Base-by-base conservation (phyloP, 2,797 vertebrate genomes). In the Propithecus perrieri region DNA sequence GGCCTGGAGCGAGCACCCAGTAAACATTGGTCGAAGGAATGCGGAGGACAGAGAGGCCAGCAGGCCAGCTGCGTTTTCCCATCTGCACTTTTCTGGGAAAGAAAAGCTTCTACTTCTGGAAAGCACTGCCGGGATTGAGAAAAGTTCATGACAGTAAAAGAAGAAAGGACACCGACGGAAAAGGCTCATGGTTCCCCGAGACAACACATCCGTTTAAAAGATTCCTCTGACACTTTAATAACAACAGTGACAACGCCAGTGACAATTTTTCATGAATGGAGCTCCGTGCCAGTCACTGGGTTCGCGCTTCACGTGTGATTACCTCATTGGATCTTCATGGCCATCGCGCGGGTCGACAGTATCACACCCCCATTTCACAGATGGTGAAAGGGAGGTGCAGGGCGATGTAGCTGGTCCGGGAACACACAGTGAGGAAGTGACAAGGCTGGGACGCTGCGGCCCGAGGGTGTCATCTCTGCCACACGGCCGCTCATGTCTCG, bases 71-170 rank as follows among this genome's bases (percentile, higher is more conserved):
- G 89, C 28, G 75, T 90, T 38, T 74, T 61, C 76, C 67, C 87
- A 7, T 1, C 24, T 10, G 55, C 20, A 63, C 53, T 86, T 69
- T 94, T 89, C 67, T 57, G 38, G 71, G 75, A 81, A 71, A 65
- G 43, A 81, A 81, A 92, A 72, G 9, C 69, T 90, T 57, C 59
- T 91, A 24, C 86, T 96, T 97, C 76, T 35, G 59, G 92, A 76
- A 92, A 88, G n/a, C 69, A 33, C 61, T 87, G 30, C 48, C 78
- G 11, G 14, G 81, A 55, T 1, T 26, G 53, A 92, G 57, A 30
- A 78, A 65, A 89, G 85, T 91, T 75, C 38, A 26, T 5, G 69
- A 61, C 22, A 78, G 67, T 22, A 43, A 85, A 92, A 41, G 65
- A 72, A 59, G 48, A 71, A 74, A 43, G 4, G 26, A 20, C 33